Conservation (phyloP, 1,140 invertebrate species). For the Penaeus japonicus region DNA sequence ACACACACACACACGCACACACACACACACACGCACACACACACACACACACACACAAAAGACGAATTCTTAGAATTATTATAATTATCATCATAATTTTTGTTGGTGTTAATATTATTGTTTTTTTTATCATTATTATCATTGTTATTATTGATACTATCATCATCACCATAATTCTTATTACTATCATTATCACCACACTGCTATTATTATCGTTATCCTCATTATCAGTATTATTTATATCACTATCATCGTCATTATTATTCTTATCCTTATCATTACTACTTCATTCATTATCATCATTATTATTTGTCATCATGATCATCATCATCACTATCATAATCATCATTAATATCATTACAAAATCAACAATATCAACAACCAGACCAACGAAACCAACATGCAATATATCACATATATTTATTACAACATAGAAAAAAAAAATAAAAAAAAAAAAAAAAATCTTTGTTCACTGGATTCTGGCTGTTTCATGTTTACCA, state of each 20-base stretch:
- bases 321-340: neutral
- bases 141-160: neutral
- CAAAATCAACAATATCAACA: neutral
- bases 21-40: no score
- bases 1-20: no score
- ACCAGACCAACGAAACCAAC: neutral
- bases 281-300: neutral
- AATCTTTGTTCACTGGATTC: no score
- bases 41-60: no score
- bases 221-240: neutral
- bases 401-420: neutral
- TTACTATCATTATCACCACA: neutral
- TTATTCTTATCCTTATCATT: neutral
- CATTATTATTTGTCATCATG: no score
- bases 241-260: neutral
- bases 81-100: neutral
- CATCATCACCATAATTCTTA: neutral
- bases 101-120: neutral
- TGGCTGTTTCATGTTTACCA: no score
- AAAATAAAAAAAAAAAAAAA: no score
- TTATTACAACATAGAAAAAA: neutral
- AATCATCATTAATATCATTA: neutral
- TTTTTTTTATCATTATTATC: no score
- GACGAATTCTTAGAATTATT: neutral
- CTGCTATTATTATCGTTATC: neutral